These are phyloP conservation scores for Linurgus olivaceus DNA, from an alignment of 2,797 vertebrate genomes.

Conservation along the genomic window DNA sequence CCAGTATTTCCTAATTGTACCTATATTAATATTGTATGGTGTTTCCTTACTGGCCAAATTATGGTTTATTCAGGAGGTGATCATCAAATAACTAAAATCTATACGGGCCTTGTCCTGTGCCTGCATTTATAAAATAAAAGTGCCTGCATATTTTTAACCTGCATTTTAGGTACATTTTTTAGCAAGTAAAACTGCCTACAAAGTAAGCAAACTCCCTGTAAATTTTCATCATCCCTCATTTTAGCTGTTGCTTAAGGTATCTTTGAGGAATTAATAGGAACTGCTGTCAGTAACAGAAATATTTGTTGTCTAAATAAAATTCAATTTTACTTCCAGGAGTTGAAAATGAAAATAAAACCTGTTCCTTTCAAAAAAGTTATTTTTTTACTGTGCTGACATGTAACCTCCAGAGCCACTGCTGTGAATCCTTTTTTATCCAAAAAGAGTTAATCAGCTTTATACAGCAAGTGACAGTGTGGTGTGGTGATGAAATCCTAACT, in stretches of 20 bases:
- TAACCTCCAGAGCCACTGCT: background rate
- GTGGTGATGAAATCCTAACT: background rate
- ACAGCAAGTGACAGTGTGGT: background rate
- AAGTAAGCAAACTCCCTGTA: background rate
- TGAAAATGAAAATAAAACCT: background rate
- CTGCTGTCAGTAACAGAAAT: background rate
- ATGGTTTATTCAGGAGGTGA: background rate
- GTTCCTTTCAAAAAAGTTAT: background rate
- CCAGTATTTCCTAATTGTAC: background rate
- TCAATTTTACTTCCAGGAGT: background rate
- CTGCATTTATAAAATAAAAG: background rate
- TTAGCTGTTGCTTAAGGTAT: background rate
- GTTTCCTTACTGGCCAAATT: background rate
- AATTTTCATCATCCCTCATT: background rate
- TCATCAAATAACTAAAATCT: background rate
- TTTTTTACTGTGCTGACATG: background rate
- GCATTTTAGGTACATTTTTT: background rate
- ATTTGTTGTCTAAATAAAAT: background rate
- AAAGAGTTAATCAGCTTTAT: background rate
- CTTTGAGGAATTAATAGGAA: conserved; percentile 22
- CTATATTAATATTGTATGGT: background rate
- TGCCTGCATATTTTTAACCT: background rate
- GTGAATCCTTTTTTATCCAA: background rate
- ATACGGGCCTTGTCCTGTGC: background rate
- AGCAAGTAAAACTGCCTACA: background rate